Base-by-base conservation (phyloP, 1,140 invertebrate species). In the Cheumatopsyche charites region DNA sequence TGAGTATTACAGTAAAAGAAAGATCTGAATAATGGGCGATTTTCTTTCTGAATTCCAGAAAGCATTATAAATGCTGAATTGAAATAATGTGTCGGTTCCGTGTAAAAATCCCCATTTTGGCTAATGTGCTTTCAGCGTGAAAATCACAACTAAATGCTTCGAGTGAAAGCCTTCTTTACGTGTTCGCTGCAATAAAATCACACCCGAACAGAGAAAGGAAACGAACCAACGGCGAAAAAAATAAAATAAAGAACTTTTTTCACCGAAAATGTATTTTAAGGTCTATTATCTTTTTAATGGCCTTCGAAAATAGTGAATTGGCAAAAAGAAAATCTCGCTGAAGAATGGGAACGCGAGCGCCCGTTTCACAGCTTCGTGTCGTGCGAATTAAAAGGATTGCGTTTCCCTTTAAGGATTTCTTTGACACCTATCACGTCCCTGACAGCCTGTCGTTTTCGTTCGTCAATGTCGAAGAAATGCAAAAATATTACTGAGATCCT, bases 211-310 rank as follows among this genome's bases (percentile, higher is more conserved):
- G 3, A 52, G 47, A 52, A 45, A 19, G 47, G 47, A 52, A 52
- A 52, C 19, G 47, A 52, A 52, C 29, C 3, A 36, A 52, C 6
- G 29, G 29, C 6, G 15, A n/a, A 52, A 19, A 52, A 52, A 52
- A 52, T 52, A 52, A 36, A 36, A 36, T 36, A 36, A 9, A 36
- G 29, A 36, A 36, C 29, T 36, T 36, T 36, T 36, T 36, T 9
- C 29, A 9, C 29, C 29, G 21, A 58, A 58, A 58, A 58, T 58
- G 55, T 58, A 58, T 58, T 58, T 58, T 58, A 58, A 26, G 17
- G 55, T 58, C 55, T 58, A 58, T 58, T 58, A 58, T 58, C 55
- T 58, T 58, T 58, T 58, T 58, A 58, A 58, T 58, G 55, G 55
- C 55, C 55, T 58, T 58, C 55, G 47, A 52, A 58, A 58, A 58